A percentile compares a stretch with the other conserved stretches of the same genome.
Evolutionary conservation across 2,797 vertebrate genomes (phyloP).

Genomic region (Pseudomugil tenellus): DNA sequence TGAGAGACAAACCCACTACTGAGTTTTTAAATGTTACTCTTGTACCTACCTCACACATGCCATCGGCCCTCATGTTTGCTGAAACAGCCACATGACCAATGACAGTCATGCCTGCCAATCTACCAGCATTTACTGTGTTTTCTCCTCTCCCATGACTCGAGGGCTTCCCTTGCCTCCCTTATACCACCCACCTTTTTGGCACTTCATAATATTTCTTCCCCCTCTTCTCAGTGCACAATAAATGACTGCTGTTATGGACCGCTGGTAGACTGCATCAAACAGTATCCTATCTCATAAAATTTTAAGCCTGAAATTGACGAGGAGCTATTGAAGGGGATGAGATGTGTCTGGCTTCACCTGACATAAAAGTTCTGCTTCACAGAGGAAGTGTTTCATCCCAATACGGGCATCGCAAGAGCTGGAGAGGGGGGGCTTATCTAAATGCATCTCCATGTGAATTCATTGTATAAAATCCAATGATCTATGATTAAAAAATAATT

Average conservation of each 20-base stretch:
- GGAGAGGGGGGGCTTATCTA: conserved; percentile 72
- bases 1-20: background rate
- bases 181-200: conserved; percentile 43
- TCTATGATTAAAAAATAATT: conserved; percentile 51
- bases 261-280: conserved; percentile 99
- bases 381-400: conserved; percentile 86
- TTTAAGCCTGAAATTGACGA: conserved; percentile 93
- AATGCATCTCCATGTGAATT: conserved; percentile 67
- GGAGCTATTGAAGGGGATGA: conserved; percentile 88
- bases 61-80: conserved; percentile 81
- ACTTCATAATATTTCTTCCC: conserved; percentile 78
- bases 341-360: conserved; percentile 92
- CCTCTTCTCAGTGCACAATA: conserved; percentile 93
- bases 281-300: conserved; percentile 99
- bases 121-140: conserved; percentile 61
- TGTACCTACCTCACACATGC: conserved; percentile 55
- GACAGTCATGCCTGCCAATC: conserved; percentile 74
- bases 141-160: conserved; percentile 46
- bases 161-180: conserved; percentile 42
- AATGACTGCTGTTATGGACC: conserved; percentile 99
- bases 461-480: conserved; percentile 57
- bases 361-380: conserved; percentile 94
- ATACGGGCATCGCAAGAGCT: conserved; percentile 58
- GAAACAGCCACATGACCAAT: conserved; percentile 82
- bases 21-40: conserved; percentile 43